Conservation (phyloP, 2,888 invertebrate genomes). For the Meghimatium bilineatum region DNA sequence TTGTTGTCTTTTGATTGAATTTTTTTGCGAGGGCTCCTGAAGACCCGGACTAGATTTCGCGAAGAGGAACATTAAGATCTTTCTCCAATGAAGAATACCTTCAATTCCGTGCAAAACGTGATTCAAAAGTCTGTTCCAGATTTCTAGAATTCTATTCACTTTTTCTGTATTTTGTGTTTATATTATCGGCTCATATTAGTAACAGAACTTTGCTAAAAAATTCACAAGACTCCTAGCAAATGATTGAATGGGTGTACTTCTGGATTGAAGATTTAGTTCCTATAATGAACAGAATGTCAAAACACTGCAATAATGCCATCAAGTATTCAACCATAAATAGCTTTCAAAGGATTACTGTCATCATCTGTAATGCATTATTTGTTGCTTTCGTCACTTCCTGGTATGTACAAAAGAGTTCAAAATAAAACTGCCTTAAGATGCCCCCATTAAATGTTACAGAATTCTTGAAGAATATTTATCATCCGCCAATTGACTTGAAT, state of each 20-base stretch:
- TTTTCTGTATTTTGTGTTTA: background rate
- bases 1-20: too few species aligned
- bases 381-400: background rate
- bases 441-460: background rate
- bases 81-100: background rate
- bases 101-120: background rate
- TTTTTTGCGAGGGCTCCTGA: too few species aligned
- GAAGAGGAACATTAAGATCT: background rate
- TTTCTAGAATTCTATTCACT: background rate
- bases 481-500: background rate
- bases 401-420: background rate
- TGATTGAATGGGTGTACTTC: too few species aligned
- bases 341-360: background rate
- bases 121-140: background rate
- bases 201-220: too few species aligned
- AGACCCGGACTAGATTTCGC: too few species aligned
- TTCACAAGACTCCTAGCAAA: too few species aligned
- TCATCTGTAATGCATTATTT: background rate
- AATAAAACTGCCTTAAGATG: background rate
- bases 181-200: too few species aligned
- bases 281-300: too few species aligned
- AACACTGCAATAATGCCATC: background rate
- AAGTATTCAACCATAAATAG: background rate
- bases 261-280: too few species aligned
- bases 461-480: conserved; percentile 7